Evolutionary conservation across 2,113 vertebrate genomes (phyloP).

Genomic region (Perca fluviatilis): DNA sequence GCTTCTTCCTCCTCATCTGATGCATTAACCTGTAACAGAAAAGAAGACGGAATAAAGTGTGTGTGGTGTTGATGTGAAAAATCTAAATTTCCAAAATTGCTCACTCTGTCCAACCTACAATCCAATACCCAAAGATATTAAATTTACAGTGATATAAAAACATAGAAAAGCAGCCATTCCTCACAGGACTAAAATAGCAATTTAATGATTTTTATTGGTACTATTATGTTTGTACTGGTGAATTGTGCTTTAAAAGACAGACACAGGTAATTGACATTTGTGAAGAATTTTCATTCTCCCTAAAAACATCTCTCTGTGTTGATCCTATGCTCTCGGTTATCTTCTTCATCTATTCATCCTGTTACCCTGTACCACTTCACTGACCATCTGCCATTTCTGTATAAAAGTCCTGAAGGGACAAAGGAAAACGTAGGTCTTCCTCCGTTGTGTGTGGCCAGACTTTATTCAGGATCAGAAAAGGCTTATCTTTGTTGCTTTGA

Average conservation of each 20-base stretch:
- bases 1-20: constrained; percentile 82
- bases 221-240: neutral
- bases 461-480: neutral
- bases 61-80: neutral
- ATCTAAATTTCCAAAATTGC: neutral
- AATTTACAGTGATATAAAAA: neutral
- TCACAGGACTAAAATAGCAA: neutral
- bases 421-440: too few species aligned
- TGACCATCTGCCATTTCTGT: neutral
- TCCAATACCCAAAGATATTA: neutral
- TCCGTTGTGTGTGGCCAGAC: neutral
- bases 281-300: neutral
- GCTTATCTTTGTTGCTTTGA: neutral
- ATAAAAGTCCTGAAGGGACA: neutral
- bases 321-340: neutral
- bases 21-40: constrained; percentile 70
- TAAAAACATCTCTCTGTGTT: neutral
- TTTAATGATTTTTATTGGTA: neutral
- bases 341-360: neutral
- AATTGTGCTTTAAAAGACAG: neutral
- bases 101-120: neutral
- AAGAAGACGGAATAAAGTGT: neutral
- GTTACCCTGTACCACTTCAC: neutral
- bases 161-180: neutral
- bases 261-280: neutral